Percentiles rank a stretch among this genome's conserved stretches.
Evolutionary conservation across 1,140 invertebrate species (phyloP).

Genomic region (Orius insidiosus): DNA sequence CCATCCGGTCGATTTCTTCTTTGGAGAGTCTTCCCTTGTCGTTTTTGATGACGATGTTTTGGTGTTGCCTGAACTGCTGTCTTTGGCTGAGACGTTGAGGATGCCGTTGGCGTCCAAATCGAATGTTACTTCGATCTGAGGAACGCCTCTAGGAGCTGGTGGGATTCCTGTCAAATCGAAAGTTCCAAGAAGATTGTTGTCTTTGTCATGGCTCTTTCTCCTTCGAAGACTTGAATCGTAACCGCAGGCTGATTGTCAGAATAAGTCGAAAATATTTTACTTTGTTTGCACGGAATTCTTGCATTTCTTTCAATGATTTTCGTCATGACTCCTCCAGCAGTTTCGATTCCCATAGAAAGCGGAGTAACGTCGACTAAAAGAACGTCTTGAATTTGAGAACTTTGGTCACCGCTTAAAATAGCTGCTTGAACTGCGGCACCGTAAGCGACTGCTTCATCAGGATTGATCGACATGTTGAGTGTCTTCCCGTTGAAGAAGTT

Average conservation of each 20-base stretch:
- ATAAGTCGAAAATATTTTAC: constrained; percentile 42
- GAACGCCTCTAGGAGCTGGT: constrained; percentile 61
- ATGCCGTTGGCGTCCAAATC: constrained; percentile 69
- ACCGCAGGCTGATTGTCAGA: constrained; percentile 51
- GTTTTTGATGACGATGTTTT: constrained; percentile 78
- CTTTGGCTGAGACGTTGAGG: constrained; percentile 59
- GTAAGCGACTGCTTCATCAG: constrained; percentile 58
- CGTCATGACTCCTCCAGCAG: constrained; percentile 33
- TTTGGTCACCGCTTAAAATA: constrained; percentile 45
- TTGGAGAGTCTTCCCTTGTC: constrained; percentile 81
- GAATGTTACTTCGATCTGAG: constrained; percentile 60
- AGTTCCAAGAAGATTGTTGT: constrained; percentile 60
- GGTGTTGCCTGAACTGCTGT: constrained; percentile 54
- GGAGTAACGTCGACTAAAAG: constrained; percentile 34
- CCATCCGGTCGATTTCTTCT: constrained; percentile 83
- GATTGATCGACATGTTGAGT: constrained; percentile 53
- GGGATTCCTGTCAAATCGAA: constrained; percentile 64
- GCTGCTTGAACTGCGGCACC: constrained; percentile 60
- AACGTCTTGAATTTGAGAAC: constrained; percentile 30
- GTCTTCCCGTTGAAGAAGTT: constrained; percentile 43
- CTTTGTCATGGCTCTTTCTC: constrained; percentile 65
- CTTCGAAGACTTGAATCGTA: constrained; percentile 58
- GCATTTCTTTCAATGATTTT: constrained; percentile 42
- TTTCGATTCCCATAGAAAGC: constrained; percentile 24
- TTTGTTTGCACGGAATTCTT: constrained; percentile 40